Percentiles rank a stretch among this genome's conserved stretches.
Conservation (phyloP, 35 echinoderm and acorn worm genomes). For the Strongylocentrotus purpuratus region DNA sequence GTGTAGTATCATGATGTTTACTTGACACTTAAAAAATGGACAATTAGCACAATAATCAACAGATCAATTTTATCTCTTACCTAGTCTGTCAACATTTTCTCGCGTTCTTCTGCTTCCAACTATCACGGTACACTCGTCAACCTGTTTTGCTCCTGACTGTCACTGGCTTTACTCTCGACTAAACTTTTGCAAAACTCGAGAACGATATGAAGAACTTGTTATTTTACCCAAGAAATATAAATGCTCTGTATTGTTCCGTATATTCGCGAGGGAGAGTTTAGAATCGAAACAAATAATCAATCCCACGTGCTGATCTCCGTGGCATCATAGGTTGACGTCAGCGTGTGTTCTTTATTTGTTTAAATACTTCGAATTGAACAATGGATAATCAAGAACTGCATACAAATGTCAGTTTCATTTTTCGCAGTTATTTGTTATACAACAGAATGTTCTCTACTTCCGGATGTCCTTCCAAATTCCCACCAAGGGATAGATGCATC, state of each 20-base stretch:
- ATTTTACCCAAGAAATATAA: neutral
- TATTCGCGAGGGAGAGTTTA: neutral
- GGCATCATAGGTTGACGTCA: too few species aligned
- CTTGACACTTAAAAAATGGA: too few species aligned
- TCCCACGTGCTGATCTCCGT: neutral
- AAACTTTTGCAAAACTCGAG: neutral
- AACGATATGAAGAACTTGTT: neutral
- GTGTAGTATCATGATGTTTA: too few species aligned
- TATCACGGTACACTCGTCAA: neutral
- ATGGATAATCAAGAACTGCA: neutral
- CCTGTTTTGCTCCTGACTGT: neutral
- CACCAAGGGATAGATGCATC: too few species aligned
- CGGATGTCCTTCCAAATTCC: too few species aligned
- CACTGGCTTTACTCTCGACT: neutral
- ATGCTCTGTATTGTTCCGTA: neutral
- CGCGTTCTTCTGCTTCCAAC: neutral
- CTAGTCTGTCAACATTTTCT: neutral
- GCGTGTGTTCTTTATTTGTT: too few species aligned
- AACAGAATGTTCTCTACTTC: too few species aligned
- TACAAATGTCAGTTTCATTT: neutral
- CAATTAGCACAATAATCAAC: too few species aligned
- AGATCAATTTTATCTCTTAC: neutral
- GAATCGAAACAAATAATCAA: neutral
- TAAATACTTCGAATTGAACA: too few species aligned
- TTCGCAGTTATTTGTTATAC: neutral